Evolutionary conservation across 2,113 vertebrate species (phyloP), one percentile per base, ranked within the genome.

Genomic region (Vidua chalybeata): DNA sequence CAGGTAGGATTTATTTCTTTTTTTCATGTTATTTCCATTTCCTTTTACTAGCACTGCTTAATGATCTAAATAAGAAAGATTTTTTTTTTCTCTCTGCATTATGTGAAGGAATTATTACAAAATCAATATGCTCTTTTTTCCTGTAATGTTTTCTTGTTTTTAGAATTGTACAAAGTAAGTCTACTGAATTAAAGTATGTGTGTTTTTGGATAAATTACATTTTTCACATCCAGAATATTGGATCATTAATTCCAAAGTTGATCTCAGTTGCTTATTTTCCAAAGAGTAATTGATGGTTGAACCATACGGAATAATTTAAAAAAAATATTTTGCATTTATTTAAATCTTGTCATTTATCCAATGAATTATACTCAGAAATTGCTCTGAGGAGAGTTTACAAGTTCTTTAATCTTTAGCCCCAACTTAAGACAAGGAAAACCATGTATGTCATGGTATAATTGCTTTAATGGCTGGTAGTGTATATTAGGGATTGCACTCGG

Each of bases 141-240:
- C 90, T 86, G 35, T 95, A 95, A 95, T 91, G 82, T 96, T 96
- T 93, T 88, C 68, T 96, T 96, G 77, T 37, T 97, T 96, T 94
- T 82, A 90, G 89, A 93, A 58, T 96, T 93, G 92, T 93, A 96
- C 54, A 54, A 90, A 96, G 94, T 97, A 97, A 96, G 96, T 97
- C 94, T 97, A 92, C 43, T 94, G 81, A 90, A 87, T 92, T 96
- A 81, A 97, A 96, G 78, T 84, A 52, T 82, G 80, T 84, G n/a
- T 95, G 80, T 64, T 97, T 92, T 96, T 97, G 96, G 95, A 96
- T 97, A 94, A 97, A 97, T 98, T 97, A 96, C 97, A 94, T 81
- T 96, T 93, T 88, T 87, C 67, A 85, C 48, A 55, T 95, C 43
- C 22, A 78, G 51, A 90, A 80, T 75, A 56, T 74, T 87, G 58